Evolutionary conservation across 2,888 invertebrate species (phyloP), one percentile per base, ranked within the genome.

Genomic region (Idaea biselata): DNA sequence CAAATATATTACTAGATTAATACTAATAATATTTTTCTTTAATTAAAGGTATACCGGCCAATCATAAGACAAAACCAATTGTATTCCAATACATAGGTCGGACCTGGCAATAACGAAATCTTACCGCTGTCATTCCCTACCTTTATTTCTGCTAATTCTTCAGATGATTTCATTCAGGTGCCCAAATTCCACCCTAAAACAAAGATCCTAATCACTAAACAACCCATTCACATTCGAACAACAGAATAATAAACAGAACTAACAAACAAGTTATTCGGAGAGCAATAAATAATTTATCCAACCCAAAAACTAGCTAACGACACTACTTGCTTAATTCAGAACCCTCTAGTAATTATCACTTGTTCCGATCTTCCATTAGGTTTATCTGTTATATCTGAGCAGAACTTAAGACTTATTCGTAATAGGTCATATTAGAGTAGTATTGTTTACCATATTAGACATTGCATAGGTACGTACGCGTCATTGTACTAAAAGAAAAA

Each of bases 321-420:
- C 68, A 68, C 63, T 67, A 71, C 70, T 70, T 67, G 72, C 68
- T 64, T 66, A 70, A 69, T 68, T 72, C 68, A 68, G 66, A 64
- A 68, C 67, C 61, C 71, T 73, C 69, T 62, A 79, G 76, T 82
- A 79, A 80, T 82, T 83, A 85, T 87, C 86, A 68, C 69, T 65
- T 67, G 70, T 72, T 66, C 84, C 83, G 81, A 87, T 87, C 86
- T 80, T 72, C 77, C 76, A 79, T 84, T 80, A 82, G 74, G 77
- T 72, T 65, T 85, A 84, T 84, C 83, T 71, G 65, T 73, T 76
- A 74, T 77, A 79, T 73, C 73, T 77, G 79, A 78, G 68, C 73
- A 75, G 73, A 71, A 76, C 77, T 80, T 81, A 25, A 25, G 25
- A 25, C 25, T 25, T 25, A 25, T 25, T 25, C 25, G 25, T 25